Base-by-base conservation (phyloP, 2,113 vertebrate species). In the Chroicocephalus ridibundus region DNA sequence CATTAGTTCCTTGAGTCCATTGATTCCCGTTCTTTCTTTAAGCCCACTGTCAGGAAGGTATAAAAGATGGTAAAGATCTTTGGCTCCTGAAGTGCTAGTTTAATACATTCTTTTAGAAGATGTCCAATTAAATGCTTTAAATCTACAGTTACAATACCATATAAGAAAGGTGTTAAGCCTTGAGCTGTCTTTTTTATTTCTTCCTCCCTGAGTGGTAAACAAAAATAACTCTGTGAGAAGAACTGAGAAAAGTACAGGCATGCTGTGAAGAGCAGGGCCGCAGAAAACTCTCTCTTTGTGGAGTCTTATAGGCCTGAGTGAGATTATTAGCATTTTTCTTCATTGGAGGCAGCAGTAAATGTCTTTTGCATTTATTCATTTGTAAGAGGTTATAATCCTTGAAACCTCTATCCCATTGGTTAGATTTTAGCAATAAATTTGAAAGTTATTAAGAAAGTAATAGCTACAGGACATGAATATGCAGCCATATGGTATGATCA, bases 11-110 rank as follows among this genome's bases (percentile, higher is more conserved):
- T 80, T 79, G 38, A 72, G 51, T 58, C 34, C 75, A 91, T 74
- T 85, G 86, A 96, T 95, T 93, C 81, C 44, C 57, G 38, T 87
- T 79, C 81, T 85, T 89, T 91, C 86, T 96, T 87, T 89, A 91
- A 91, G 86, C 54, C 31, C 55, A 34, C 58, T 84, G 86, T 86
- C 86, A 94, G 62, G 62, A 89, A 85, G 29, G 32, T 82, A 76
- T 95, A 95, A 95, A 93, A 94, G 77, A 82, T 66, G 68, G 86
- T 62, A 88, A 93, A 86, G 34, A 18, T 84, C 51, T 81, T 92
- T 77, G 69, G 42, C 27, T 84, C 9, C 44, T 4, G 1, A 86
- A 82, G 52, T 76, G 57, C 88, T 94, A 20, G 32, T 69, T 95
- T 93, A 90, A 93, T 90, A 68, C 29, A 71, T 93, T 88, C 27